A percentile compares a stretch with the other conserved stretches of the same genome.
Conservation (phyloP, 1,140 invertebrate genomes). For the Calephelis nemesis region DNA sequence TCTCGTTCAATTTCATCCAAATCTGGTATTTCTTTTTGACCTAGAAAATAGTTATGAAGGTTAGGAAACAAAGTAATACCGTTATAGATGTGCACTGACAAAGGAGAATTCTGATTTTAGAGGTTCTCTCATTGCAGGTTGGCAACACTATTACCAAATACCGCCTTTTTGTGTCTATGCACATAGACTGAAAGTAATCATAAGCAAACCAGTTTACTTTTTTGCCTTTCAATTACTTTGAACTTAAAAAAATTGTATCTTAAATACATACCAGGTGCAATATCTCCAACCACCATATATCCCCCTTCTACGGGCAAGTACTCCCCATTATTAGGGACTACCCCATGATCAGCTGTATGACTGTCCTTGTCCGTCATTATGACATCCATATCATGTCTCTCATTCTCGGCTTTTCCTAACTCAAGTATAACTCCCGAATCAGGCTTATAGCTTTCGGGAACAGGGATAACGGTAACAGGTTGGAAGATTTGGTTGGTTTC, state of each 20-base stretch:
- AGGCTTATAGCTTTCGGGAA: conserved; percentile 37
- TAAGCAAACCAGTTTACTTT: too few species aligned
- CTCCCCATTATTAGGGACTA: conserved; percentile 43
- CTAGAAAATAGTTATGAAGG: conserved; percentile 28
- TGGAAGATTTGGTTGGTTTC: conserved; percentile 63
- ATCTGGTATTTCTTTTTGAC: conserved; percentile 58
- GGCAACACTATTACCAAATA: too few species aligned
- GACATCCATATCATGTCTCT: conserved; percentile 35
- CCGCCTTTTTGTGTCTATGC: too few species aligned
- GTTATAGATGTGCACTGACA: too few species aligned
- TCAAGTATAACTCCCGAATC: conserved; percentile 51
- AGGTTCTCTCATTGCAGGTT: too few species aligned
- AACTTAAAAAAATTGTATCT: too few species aligned
- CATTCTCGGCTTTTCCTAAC: conserved; percentile 44
- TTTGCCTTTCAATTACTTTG: background rate
- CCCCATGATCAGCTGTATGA: conserved; percentile 41
- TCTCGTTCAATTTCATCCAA: conserved; percentile 69
- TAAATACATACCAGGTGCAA: conserved; percentile 46
- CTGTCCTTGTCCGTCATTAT: conserved; percentile 50
- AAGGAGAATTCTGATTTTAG: too few species aligned
- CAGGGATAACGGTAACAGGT: conserved; percentile 54
- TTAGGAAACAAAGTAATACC: too few species aligned
- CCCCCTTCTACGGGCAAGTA: conserved; percentile 69
- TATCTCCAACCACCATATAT: conserved; percentile 61
- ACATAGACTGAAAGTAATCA: too few species aligned